phyloP scores from a whole-genome alignment of 2,113 vertebrate species.

The Struthio camelus region DNA sequence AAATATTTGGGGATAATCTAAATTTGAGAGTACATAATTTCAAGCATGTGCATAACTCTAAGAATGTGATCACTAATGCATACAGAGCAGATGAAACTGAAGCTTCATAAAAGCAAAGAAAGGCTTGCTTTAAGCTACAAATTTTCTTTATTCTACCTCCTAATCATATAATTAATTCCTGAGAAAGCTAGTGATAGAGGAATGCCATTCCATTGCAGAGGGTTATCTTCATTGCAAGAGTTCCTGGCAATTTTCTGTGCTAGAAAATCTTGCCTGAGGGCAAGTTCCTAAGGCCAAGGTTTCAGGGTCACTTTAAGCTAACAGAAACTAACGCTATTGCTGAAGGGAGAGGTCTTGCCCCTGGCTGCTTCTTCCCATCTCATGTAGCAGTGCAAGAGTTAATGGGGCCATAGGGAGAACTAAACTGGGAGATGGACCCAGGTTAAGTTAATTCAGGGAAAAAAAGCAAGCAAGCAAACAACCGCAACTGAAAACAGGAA shows the following conservation, averaged over 20 bases:
- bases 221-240: not conserved
- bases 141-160: not conserved
- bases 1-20: not conserved
- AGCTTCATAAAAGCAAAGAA: not conserved
- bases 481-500: not conserved
- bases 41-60: not conserved
- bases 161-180: not conserved
- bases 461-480: not conserved
- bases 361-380: not conserved
- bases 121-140: not conserved
- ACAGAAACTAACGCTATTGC: not conserved
- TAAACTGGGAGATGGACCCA: not conserved
- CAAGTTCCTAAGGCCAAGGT: not conserved
- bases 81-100: not conserved
- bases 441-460: not conserved
- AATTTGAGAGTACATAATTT: not conserved
- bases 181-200: not conserved
- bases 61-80: not conserved
- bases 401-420: not conserved
- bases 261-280: not conserved
- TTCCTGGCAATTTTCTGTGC: not conserved
- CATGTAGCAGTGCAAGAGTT: accelerated
- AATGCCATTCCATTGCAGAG: not conserved
- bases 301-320: not conserved
- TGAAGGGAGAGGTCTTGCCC: not conserved